Conservation (phyloP, 2,113 vertebrate genomes). For the Myotis yumanensis region DNA sequence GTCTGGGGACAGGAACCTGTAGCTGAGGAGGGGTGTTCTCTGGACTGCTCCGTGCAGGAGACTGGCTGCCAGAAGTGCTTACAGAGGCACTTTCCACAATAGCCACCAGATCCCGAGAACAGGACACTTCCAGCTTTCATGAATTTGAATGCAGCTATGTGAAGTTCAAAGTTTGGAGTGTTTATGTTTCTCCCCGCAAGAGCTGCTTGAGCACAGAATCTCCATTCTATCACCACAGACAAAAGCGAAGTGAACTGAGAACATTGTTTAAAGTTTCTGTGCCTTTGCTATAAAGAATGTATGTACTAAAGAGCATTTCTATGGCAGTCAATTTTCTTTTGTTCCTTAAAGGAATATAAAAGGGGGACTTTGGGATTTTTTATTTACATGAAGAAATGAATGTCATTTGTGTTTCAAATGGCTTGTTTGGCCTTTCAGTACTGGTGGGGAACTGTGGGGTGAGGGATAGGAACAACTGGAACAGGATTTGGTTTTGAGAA, state of each 20-base stretch:
- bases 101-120: slow-evolving; percentile 59
- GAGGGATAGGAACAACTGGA: background rate
- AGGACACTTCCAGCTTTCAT: slow-evolving; percentile 77
- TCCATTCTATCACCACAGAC: slow-evolving; percentile 79
- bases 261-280: slow-evolving; percentile 79
- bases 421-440: slow-evolving; percentile 61
- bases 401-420: background rate
- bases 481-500: background rate
- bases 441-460: background rate
- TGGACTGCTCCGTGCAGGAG: background rate
- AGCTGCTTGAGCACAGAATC: slow-evolving; percentile 78
- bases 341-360: slow-evolving; percentile 79
- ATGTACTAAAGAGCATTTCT: slow-evolving; percentile 78
- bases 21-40: slow-evolving; percentile 57
- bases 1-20: slow-evolving; percentile 51
- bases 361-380: slow-evolving; percentile 67
- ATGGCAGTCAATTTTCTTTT: slow-evolving; percentile 81
- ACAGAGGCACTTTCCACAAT: slow-evolving; percentile 78
- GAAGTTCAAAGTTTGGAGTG: slow-evolving; percentile 75
- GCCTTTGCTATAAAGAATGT: slow-evolving; percentile 80
- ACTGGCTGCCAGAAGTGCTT: slow-evolving; percentile 69
- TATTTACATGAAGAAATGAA: slow-evolving; percentile 72
- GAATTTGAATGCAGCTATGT: slow-evolving; percentile 64
- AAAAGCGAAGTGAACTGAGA: slow-evolving; percentile 80
- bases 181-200: slow-evolving; percentile 80